A percentile compares a stretch with the other conserved stretches of the same genome.
phyloP scores from a whole-genome alignment of 2,797 vertebrate genomes.

The Pampus argenteus region DNA sequence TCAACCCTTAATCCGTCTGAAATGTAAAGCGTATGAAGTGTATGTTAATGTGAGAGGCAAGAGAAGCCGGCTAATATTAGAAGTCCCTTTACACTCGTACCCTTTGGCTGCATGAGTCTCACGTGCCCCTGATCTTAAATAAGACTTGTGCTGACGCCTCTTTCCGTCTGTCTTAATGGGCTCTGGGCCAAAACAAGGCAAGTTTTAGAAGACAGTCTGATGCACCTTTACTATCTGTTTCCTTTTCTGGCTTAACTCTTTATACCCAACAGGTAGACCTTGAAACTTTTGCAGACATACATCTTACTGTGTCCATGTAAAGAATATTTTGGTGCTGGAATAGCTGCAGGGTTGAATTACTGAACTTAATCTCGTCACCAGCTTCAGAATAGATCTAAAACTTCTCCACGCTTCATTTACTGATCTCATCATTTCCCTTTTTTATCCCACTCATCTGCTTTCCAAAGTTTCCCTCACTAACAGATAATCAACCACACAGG shows the following conservation, averaged over 20 bases:
- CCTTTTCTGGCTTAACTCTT: conserved; percentile 2
- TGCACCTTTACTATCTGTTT: background rate
- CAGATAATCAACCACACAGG: background rate
- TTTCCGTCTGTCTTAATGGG: conserved; percentile 69
- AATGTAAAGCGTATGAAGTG: no score
- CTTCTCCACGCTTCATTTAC: background rate
- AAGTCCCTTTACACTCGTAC: background rate
- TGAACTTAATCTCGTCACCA: conserved; percentile 18
- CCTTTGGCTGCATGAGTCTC: conserved; percentile 22
- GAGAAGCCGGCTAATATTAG: conserved; percentile 47
- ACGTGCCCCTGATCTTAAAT: conserved; percentile 23
- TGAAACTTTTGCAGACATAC: conserved; percentile 7
- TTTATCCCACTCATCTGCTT: background rate
- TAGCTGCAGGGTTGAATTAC: conserved; percentile 7
- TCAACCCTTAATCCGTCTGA: no score
- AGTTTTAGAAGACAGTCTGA: background rate
- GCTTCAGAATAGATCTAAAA: conserved; percentile 17
- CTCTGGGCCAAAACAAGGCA: conserved; percentile 17
- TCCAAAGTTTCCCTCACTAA: background rate
- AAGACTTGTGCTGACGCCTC: conserved; percentile 21
- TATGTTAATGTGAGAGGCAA: background rate
- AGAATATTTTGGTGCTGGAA: background rate
- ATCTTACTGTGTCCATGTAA: background rate
- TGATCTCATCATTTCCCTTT: background rate
- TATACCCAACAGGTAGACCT: background rate